These are phyloP conservation scores for Pan paniscus DNA, from an alignment of 2,113 vertebrate species.

Conservation along the genomic window DNA sequence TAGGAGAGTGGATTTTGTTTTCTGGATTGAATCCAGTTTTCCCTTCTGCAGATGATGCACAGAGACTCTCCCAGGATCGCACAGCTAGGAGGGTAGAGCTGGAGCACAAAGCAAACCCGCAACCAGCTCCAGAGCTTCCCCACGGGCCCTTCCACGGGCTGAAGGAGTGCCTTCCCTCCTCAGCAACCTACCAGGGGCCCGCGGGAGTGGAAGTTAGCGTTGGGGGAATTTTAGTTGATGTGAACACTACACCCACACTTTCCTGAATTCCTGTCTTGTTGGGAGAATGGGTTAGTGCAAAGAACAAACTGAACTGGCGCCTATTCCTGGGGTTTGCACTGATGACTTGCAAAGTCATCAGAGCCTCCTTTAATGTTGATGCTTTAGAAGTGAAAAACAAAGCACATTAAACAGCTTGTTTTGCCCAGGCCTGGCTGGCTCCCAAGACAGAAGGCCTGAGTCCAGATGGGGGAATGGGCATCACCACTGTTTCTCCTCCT, in stretches of 20 bases:
- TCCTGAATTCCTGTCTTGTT: background rate
- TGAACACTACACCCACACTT: background rate
- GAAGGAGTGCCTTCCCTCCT: background rate
- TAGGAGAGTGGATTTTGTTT: background rate
- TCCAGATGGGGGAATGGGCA: background rate
- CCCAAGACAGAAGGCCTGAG: background rate
- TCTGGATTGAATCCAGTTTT: background rate
- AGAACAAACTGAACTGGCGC: background rate
- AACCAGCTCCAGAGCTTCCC: background rate
- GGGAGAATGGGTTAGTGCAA: background rate
- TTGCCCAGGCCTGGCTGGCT: background rate
- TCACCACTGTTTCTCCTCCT: background rate
- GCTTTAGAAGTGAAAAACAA: conserved; percentile 14
- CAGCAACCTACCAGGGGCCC: background rate
- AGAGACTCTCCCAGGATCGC: background rate
- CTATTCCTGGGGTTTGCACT: background rate
- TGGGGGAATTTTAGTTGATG: background rate
- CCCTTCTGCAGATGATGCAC: background rate
- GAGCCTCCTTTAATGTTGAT: background rate
- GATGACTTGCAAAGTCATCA: conserved; percentile 32
- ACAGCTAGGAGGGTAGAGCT: background rate
- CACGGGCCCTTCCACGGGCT: background rate
- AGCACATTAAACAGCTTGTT: background rate
- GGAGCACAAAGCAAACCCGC: no score
- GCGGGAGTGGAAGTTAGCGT: background rate